Evolutionary conservation across 2,888 invertebrate species (phyloP).

Genomic region (Aporophyla lueneburgensis): DNA sequence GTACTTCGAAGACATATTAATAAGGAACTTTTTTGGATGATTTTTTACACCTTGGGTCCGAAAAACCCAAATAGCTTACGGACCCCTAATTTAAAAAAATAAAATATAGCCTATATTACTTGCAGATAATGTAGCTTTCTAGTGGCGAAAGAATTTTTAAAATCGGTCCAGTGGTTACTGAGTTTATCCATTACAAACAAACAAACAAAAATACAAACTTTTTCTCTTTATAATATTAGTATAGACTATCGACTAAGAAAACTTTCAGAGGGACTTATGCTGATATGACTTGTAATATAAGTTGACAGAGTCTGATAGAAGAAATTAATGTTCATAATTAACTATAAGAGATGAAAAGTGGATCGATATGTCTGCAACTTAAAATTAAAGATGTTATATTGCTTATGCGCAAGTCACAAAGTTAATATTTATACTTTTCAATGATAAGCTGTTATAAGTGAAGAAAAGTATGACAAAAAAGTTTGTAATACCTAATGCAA

Average conservation of each 20-base stretch:
- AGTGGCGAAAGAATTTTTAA: too few relatives aligned
- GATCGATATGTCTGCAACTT: neutral
- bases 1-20: too few relatives aligned
- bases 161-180: too few relatives aligned
- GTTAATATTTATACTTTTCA: neutral
- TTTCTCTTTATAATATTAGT: too few relatives aligned
- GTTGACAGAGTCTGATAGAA: slow-evolving; percentile 48
- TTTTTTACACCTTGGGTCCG: too few relatives aligned
- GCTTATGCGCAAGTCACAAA: neutral
- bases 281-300: slow-evolving; percentile 49
- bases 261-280: slow-evolving; percentile 42
- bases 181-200: too few relatives aligned
- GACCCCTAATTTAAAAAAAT: too few relatives aligned
- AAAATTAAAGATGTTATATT: neutral
- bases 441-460: neutral
- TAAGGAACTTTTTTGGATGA: too few relatives aligned
- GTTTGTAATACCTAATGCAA: neutral
- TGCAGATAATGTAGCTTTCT: too few relatives aligned
- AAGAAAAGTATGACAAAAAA: neutral
- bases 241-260: slow-evolving; percentile 51
- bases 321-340: slow-evolving; percentile 44
- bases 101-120: too few relatives aligned
- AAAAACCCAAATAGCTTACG: too few relatives aligned
- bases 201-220: too few relatives aligned
- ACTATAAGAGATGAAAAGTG: slow-evolving; percentile 4